Evolutionary conservation across 2,797 vertebrate genomes (phyloP).

Genomic region (Limosa lapponica): DNA sequence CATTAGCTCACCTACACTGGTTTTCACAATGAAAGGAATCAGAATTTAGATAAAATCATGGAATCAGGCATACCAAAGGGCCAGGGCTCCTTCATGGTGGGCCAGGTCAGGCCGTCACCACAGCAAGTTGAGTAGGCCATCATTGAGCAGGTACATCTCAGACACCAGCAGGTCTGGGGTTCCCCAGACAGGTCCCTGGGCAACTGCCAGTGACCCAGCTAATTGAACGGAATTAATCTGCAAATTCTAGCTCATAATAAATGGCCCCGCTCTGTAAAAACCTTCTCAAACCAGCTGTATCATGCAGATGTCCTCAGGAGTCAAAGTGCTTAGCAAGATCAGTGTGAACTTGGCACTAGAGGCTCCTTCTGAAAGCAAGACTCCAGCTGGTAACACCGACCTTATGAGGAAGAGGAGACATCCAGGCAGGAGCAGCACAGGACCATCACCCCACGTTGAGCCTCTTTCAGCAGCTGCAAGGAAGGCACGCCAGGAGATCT

Average conservation of each 20-base stretch:
- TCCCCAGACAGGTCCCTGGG: not conserved
- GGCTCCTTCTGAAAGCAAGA: not conserved
- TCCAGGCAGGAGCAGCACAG: not conserved
- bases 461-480: not conserved
- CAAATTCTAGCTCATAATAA: not conserved
- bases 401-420: not conserved
- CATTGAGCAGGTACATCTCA: not conserved
- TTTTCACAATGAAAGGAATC: not conserved
- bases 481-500: not conserved
- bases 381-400: not conserved
- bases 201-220: not conserved
- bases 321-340: not conserved
- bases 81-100: not conserved
- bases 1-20: not conserved
- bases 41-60: not conserved
- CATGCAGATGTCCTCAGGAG: not conserved
- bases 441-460: accelerated
- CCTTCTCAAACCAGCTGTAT: not conserved
- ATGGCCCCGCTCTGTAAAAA: not conserved
- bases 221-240: not conserved
- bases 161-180: not conserved
- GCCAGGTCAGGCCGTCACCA: not conserved
- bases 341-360: not conserved
- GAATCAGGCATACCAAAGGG: not conserved
- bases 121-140: not conserved